Evolutionary conservation across 2,888 invertebrate species (phyloP), one percentile per base, ranked within the genome.

Genomic region (Beris chalybata): DNA sequence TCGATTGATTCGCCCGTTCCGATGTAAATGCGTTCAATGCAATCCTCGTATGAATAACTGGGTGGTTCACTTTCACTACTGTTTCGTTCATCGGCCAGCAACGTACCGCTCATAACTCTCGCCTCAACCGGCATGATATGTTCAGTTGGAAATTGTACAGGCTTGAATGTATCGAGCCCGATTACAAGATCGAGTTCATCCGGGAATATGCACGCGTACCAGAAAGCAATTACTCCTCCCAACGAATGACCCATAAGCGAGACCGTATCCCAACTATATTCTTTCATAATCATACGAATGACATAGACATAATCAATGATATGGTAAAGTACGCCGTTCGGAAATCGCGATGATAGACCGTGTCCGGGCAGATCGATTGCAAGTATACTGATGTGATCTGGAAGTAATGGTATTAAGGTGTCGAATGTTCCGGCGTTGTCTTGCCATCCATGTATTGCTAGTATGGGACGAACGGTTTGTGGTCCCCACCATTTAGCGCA

Each of bases 401-500:
- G 78, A 29, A 92, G 76, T 64, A 86, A 76, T 0, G 89, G 88
- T 22, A 86, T 84, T 44, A 92, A 74, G 0, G 85, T 83, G 78
- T 91, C 89, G 82, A 86, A 92, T 0, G 89, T 85, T 13, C 88
- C 89, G 4, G 90, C 89, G 76, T 91, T 92, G 76, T 92, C 92
- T 78, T 87, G 88, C 90, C 90, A 90, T 0, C 94, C 94, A 74
- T 94, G 94, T 53, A 94, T 80, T 2, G 91, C 91, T 67, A 94
- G 81, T 68, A 93, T 84, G 6, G 93, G 93, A 76, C 90, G 89
- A 61, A 83, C 82, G 71, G 86, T 79, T 67, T 82, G 82, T 0
- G 87, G 83, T 11, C 94, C 94, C 93, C 93, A 94, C 89, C 91
- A 92, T 80, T 91, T 88, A 44, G 87, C 89, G 87, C 74, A 63